phyloP scores from a whole-genome alignment of 1,140 invertebrate species.

The Drosophila tristis region DNA sequence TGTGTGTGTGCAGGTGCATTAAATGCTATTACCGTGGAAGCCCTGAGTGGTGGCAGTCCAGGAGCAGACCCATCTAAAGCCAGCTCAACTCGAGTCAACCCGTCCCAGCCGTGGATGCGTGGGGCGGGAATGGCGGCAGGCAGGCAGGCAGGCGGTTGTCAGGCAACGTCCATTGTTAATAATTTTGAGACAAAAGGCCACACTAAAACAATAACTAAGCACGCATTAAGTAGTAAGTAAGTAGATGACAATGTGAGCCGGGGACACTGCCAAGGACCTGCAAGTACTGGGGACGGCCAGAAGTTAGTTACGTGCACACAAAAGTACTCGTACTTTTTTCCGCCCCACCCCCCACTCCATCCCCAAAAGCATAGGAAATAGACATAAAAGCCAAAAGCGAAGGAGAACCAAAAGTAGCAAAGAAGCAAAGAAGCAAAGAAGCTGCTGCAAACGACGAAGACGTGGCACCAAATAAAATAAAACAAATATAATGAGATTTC shows the following conservation, averaged over 20 bases:
- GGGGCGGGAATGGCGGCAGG: too few relatives aligned
- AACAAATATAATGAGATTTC: conserved; percentile 82
- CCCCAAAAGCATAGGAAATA: conserved; percentile 35
- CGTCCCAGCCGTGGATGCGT: neutral
- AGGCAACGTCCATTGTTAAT: conserved; percentile 75
- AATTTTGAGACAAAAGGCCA: conserved; percentile 76
- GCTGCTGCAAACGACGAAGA: conserved; percentile 57
- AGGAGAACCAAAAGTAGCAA: conserved; percentile 42
- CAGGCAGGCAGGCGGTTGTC: conserved; percentile 45
- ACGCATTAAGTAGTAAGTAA: conserved; percentile 79
- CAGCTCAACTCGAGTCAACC: conserved; percentile 6
- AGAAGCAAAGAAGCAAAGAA: conserved; percentile 3
- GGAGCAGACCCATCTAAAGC: too few relatives aligned
- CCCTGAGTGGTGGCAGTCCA: neutral
- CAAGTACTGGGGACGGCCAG: conserved; percentile 25
- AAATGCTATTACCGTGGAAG: conserved; percentile 68
- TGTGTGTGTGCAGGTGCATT: conserved; percentile 67
- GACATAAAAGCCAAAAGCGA: conserved; percentile 37
- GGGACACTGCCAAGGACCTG: conserved; percentile 12
- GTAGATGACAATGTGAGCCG: conserved; percentile 66
- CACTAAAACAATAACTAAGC: conserved; percentile 83
- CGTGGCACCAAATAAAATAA: conserved; percentile 80
- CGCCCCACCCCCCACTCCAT: too few relatives aligned
- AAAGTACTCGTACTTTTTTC: conserved; percentile 48
- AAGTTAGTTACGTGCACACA: conserved; percentile 56